Evolutionary conservation across 2,888 invertebrate genomes (phyloP).

Genomic region (Tetropium fuscum): DNA sequence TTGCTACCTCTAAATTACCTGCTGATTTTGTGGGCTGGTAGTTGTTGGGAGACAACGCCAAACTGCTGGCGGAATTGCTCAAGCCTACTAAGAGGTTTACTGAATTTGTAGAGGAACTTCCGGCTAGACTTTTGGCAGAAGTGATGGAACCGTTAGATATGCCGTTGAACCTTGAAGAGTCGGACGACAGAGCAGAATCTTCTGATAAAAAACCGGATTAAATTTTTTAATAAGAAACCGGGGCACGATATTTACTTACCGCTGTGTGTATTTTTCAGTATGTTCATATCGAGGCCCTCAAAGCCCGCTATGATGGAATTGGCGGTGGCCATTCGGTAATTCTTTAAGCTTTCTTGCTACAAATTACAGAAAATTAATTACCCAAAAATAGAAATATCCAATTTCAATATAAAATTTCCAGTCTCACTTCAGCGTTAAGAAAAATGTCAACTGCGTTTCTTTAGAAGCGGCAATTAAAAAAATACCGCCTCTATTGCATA

Average conservation of each 20-base stretch:
- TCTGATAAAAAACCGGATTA: constrained; percentile 40
- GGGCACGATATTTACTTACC: constrained; percentile 30
- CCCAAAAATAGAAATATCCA: constrained; percentile 42
- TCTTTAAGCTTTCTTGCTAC: constrained; percentile 78
- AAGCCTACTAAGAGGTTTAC: constrained; percentile 28
- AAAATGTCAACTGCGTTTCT: constrained; percentile 20
- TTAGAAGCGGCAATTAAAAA: constrained; percentile 5
- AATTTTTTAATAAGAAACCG: not conserved
- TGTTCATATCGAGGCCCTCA: constrained; percentile 64
- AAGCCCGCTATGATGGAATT: constrained; percentile 76
- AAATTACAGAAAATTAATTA: too few species aligned
- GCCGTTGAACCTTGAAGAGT: constrained; percentile 59
- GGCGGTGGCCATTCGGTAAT: constrained; percentile 79
- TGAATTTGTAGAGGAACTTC: constrained; percentile 48
- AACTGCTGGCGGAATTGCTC: constrained; percentile 25
- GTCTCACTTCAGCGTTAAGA: too few species aligned
- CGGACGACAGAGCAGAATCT: constrained; percentile 55
- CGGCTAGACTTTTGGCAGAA: constrained; percentile 31
- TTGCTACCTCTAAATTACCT: too few species aligned
- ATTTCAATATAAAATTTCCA: too few species aligned
- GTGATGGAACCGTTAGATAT: constrained; percentile 57
- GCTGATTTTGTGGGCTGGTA: constrained; percentile 24
- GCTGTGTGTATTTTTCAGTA: constrained; percentile 46
- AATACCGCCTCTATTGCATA: constrained; percentile 10
- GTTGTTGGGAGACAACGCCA: constrained; percentile 20